phyloP scores from a whole-genome alignment of 2,888 invertebrate species.

The Tortricodes alternella region DNA sequence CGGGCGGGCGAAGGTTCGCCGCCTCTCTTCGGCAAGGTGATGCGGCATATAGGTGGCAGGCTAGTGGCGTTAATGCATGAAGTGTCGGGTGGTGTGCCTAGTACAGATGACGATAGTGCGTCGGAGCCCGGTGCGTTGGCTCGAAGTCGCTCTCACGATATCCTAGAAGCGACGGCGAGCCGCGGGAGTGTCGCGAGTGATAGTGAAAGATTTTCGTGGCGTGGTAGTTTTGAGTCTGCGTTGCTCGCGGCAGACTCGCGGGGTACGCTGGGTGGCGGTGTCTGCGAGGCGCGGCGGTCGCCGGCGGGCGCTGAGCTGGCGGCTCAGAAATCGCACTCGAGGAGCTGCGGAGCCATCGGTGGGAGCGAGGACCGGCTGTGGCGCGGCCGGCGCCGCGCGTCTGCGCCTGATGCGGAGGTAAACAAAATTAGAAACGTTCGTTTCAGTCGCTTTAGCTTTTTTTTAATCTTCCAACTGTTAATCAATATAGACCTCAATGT shows the following conservation, averaged over 20 bases:
- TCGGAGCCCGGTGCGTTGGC: slow-evolving; percentile 87
- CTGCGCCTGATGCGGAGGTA: slow-evolving; percentile 78
- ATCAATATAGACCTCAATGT: not conserved
- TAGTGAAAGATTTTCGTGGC: slow-evolving; percentile 95
- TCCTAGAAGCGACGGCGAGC: slow-evolving; percentile 84
- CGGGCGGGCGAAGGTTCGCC: slow-evolving; percentile 89
- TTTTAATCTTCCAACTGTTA: too few relatives aligned
- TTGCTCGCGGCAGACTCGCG: slow-evolving; percentile 93
- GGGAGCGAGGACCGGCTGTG: slow-evolving; percentile 84
- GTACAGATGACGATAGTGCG: slow-evolving; percentile 88
- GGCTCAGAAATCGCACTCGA: slow-evolving; percentile 89
- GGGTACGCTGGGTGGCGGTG: slow-evolving; percentile 88
- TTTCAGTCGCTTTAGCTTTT: too few relatives aligned
- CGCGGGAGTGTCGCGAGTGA: slow-evolving; percentile 90
- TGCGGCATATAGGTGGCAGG: slow-evolving; percentile 95
- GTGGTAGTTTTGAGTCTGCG: slow-evolving; percentile 96
- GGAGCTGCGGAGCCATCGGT: slow-evolving; percentile 93
- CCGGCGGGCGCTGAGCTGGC: slow-evolving; percentile 93
- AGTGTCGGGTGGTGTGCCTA: slow-evolving; percentile 90
- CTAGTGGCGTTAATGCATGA: slow-evolving; percentile 96
- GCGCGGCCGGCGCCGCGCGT: slow-evolving; percentile 74
- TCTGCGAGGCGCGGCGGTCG: slow-evolving; percentile 89
- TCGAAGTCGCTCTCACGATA: slow-evolving; percentile 92
- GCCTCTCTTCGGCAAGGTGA: slow-evolving; percentile 93
- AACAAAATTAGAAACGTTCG: too few relatives aligned